Conservation (phyloP, 2,113 vertebrate genomes). For the Pelvicachromis taeniatus region DNA sequence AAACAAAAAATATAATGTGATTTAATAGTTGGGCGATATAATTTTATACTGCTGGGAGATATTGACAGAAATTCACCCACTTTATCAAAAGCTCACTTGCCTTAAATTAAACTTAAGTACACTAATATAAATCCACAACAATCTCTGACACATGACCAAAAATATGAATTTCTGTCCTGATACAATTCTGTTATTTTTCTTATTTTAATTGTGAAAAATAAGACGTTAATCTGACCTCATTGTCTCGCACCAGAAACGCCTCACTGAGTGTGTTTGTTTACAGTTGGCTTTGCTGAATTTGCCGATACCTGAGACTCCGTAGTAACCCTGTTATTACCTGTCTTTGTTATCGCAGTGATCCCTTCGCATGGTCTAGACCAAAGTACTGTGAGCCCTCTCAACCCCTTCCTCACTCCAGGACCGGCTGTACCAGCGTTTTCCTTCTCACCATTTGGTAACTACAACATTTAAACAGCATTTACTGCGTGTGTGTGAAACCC, state of each 20-base stretch:
- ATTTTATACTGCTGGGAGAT: not conserved
- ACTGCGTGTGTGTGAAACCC: not conserved
- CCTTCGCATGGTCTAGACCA: slow-evolving; percentile 23
- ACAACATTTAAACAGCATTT: not conserved
- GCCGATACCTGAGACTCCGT: not conserved
- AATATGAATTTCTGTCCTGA: not conserved
- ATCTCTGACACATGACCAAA: not conserved
- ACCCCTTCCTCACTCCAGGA: slow-evolving; percentile 45
- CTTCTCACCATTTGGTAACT: slow-evolving; percentile 62
- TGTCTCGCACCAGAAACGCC: not conserved
- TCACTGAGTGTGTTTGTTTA: not conserved
- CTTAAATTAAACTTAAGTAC: not conserved
- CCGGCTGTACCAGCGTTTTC: slow-evolving; percentile 14
- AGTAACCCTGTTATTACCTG: not conserved
- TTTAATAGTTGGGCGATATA: not conserved
- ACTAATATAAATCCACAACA: not conserved
- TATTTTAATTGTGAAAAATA: not conserved
- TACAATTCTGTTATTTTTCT: not conserved
- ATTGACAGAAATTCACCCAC: not conserved
- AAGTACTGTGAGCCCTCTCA: slow-evolving; percentile 19
- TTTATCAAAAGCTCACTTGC: not conserved
- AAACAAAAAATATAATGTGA: not conserved
- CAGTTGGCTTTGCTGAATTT: not conserved
- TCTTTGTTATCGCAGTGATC: slow-evolving; percentile 20
- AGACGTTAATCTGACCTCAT: not conserved